Evolutionary conservation across 30 jellyfish, hydroid and myxozoan genomes (phyloP).

Genomic region (Catostylus mosaicus): DNA sequence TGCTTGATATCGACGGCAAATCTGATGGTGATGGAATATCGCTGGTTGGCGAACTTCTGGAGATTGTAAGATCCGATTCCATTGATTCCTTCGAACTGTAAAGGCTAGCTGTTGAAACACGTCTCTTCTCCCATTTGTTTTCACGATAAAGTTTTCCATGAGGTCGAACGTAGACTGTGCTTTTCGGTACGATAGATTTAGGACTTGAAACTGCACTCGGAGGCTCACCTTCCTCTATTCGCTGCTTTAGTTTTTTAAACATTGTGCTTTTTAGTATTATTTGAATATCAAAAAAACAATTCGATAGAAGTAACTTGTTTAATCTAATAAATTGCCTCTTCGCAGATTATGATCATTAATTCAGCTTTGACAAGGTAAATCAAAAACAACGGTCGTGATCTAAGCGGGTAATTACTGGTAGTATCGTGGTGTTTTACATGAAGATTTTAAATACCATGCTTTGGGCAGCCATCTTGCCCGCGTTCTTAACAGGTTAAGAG

Average conservation of each 20-base stretch:
- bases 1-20: slow-evolving; percentile 27
- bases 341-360: slow-evolving; percentile 3
- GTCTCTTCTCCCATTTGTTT: slow-evolving; percentile 95
- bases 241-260: slow-evolving; percentile 91
- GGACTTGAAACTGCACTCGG: slow-evolving; percentile 63
- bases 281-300: background rate
- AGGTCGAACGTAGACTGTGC: slow-evolving; percentile 20
- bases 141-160: slow-evolving; percentile 71
- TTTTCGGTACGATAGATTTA: slow-evolving; percentile 22
- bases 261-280: slow-evolving; percentile 2
- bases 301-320: background rate
- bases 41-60: slow-evolving; percentile 78
- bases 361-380: slow-evolving; percentile 31
- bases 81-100: slow-evolving; percentile 96
- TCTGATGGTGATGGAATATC: slow-evolving; percentile 75
- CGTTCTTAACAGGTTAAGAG: no score
- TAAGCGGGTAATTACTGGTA: slow-evolving; percentile 67
- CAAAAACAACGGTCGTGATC: slow-evolving; percentile 72
- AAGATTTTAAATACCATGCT: background rate
- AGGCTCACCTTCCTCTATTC: slow-evolving; percentile 95
- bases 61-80: slow-evolving; percentile 85
- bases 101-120: slow-evolving; percentile 83
- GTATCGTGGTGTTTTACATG: slow-evolving; percentile 24
- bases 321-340: background rate
- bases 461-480: background rate